A percentile compares a stretch with the other conserved stretches of the same genome.
These are phyloP conservation scores for Scaptomyza flava DNA, from an alignment of 2,888 invertebrate genomes.

Conservation along the genomic window DNA sequence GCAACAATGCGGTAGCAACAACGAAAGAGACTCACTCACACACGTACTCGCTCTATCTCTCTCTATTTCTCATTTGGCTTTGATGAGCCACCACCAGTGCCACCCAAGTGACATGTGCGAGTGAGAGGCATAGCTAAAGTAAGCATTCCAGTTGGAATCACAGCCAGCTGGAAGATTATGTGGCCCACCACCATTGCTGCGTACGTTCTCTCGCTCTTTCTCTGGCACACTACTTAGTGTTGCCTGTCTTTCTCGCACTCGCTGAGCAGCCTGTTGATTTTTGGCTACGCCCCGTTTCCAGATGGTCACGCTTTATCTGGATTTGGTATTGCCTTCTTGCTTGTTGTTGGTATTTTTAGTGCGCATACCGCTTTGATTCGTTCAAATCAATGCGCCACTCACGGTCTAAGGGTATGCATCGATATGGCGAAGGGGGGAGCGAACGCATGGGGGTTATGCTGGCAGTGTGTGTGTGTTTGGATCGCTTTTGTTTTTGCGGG, in stretches of 20 bases:
- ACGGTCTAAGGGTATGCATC: slow-evolving; percentile 50
- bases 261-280: slow-evolving; percentile 63
- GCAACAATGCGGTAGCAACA: slow-evolving; percentile 20
- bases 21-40: slow-evolving; percentile 13
- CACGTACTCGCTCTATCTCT: slow-evolving; percentile 1
- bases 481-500: slow-evolving; percentile 65
- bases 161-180: slow-evolving; percentile 56
- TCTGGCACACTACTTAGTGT: neutral
- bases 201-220: slow-evolving; percentile 12
- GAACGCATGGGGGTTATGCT: slow-evolving; percentile 28
- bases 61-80: slow-evolving; percentile 26
- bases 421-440: slow-evolving; percentile 1
- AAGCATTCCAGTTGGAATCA: slow-evolving; percentile 71
- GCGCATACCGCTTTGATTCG: slow-evolving; percentile 82
- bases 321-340: slow-evolving; percentile 61
- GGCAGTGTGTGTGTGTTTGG: slow-evolving; percentile 47
- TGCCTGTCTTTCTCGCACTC: slow-evolving; percentile 3
- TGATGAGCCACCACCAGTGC: slow-evolving; percentile 32
- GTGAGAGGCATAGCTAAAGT: slow-evolving; percentile 38
- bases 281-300: slow-evolving; percentile 73
- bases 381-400: slow-evolving; percentile 77
- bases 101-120: slow-evolving; percentile 27
- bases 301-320: slow-evolving; percentile 71
- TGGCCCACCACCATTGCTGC: slow-evolving; percentile 68
- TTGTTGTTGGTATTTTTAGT: slow-evolving; percentile 82